Conservation (phyloP, 2,113 vertebrate species). For the Oenanthe oenanthe region DNA sequence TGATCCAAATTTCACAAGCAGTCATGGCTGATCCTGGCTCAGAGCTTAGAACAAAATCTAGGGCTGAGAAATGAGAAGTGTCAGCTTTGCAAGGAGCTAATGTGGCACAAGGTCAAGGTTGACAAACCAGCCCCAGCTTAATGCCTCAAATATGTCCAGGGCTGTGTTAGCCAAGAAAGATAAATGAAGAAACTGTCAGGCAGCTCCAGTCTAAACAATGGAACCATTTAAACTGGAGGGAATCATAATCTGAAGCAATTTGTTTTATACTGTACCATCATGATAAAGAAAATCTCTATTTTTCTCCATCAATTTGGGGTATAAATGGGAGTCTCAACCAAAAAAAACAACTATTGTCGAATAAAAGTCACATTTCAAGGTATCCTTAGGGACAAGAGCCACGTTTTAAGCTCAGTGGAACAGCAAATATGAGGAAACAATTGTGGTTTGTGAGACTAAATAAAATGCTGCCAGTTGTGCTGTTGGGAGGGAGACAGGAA, state of each 20-base stretch:
- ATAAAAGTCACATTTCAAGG: not conserved
- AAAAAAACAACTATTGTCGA: not conserved
- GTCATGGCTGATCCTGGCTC: not conserved
- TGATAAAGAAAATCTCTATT: constrained; percentile 42
- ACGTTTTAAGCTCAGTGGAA: not conserved
- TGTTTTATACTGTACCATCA: constrained; percentile 28
- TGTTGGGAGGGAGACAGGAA: not conserved
- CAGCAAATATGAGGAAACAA: not conserved
- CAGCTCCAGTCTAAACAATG: constrained; percentile 49
- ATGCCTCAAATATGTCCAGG: not conserved
- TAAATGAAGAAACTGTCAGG: constrained; percentile 49
- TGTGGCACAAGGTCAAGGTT: constrained; percentile 59
- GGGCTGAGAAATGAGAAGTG: constrained; percentile 55
- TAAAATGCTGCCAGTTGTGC: not conserved
- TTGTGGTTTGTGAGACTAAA: not conserved
- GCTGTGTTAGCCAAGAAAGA: not conserved
- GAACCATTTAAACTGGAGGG: constrained; percentile 33
- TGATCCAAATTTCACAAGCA: not conserved
- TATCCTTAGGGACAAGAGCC: not conserved
- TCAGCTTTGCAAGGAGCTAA: constrained; percentile 48
- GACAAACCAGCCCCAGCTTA: constrained; percentile 36
- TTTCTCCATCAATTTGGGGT: not conserved
- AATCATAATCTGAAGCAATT: constrained; percentile 57
- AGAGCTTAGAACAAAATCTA: not conserved
- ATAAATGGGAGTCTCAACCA: not conserved